Conservation (phyloP, 2,888 invertebrate species). For the Phortica magna region DNA sequence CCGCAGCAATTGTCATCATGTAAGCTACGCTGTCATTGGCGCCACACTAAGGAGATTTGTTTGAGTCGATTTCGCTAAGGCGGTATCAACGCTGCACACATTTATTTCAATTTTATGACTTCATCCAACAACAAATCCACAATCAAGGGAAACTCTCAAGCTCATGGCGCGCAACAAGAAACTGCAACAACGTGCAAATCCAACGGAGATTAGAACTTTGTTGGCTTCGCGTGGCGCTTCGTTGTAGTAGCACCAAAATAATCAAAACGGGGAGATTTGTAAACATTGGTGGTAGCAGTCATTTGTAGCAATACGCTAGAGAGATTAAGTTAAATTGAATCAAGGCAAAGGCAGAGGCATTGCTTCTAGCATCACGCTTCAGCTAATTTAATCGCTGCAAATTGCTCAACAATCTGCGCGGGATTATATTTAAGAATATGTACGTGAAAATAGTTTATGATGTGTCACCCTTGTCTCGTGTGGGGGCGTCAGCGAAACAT, state of each 20-base stretch:
- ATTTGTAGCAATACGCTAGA: slow-evolving; percentile 58
- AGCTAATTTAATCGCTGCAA: slow-evolving; percentile 78
- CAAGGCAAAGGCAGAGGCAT: slow-evolving; percentile 31
- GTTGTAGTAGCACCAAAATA: slow-evolving; percentile 14
- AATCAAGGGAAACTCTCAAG: slow-evolving; percentile 67
- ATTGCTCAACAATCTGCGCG: slow-evolving; percentile 77
- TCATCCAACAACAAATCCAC: slow-evolving; percentile 61
- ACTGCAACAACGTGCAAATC: slow-evolving; percentile 52
- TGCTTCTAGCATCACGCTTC: slow-evolving; percentile 58
- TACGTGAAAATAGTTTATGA: slow-evolving; percentile 61
- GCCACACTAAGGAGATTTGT: background rate
- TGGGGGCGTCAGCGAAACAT: background rate
- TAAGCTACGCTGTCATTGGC: background rate
- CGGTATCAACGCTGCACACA: slow-evolving; percentile 42
- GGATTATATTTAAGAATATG: slow-evolving; percentile 64
- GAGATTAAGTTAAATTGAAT: slow-evolving; percentile 41
- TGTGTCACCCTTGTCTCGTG: slow-evolving; percentile 25
- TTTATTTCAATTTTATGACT: slow-evolving; percentile 73
- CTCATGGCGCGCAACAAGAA: background rate
- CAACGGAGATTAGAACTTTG: slow-evolving; percentile 66
- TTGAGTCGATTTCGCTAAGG: background rate
- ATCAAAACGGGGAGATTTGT: slow-evolving; percentile 2
- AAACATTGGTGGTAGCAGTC: slow-evolving; percentile 39
- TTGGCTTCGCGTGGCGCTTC: slow-evolving; percentile 38
- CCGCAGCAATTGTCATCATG: background rate